These are phyloP conservation scores for Eupristina koningsbergeri DNA, from an alignment of 1,140 invertebrate species.

Conservation along the genomic window DNA sequence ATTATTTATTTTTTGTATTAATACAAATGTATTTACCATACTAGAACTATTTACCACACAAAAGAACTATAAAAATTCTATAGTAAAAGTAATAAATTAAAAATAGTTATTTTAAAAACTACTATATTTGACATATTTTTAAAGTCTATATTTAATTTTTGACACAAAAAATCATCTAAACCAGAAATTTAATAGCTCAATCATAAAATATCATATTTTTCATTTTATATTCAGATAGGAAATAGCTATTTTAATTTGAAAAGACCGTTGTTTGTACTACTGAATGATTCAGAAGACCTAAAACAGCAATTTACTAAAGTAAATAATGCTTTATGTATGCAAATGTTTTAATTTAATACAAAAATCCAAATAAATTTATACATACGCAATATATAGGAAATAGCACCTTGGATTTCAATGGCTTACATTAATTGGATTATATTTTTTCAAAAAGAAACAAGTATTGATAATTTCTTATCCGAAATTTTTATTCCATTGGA, in stretches of 20 bases:
- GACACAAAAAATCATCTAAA: too few relatives aligned
- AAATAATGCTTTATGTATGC: constrained; percentile 48
- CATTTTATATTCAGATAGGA: constrained; percentile 59
- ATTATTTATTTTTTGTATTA: too few relatives aligned
- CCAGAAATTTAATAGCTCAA: too few relatives aligned
- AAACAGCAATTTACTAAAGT: constrained; percentile 62
- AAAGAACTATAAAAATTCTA: too few relatives aligned
- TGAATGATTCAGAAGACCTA: constrained; percentile 64
- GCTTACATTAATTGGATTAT: constrained; percentile 68
- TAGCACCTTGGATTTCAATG: constrained; percentile 66
- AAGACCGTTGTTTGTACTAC: constrained; percentile 67
- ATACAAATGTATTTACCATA: too few relatives aligned
- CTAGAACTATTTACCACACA: too few relatives aligned
- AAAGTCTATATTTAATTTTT: too few relatives aligned
- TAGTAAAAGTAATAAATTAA: too few relatives aligned
- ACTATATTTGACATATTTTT: too few relatives aligned
- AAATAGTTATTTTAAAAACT: too few relatives aligned
- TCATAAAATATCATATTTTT: neutral
- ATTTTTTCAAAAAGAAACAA: constrained; percentile 61
- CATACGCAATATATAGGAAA: constrained; percentile 46
- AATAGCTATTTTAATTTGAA: constrained; percentile 64
- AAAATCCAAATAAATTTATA: neutral
- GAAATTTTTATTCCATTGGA: constrained; percentile 64
- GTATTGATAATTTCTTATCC: constrained; percentile 57
- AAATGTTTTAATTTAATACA: neutral